A percentile compares a stretch with the other conserved stretches of the same genome.
These are phyloP conservation scores for Dexiosoma caninum DNA, from an alignment of 2,888 invertebrate species.

Conservation along the genomic window DNA sequence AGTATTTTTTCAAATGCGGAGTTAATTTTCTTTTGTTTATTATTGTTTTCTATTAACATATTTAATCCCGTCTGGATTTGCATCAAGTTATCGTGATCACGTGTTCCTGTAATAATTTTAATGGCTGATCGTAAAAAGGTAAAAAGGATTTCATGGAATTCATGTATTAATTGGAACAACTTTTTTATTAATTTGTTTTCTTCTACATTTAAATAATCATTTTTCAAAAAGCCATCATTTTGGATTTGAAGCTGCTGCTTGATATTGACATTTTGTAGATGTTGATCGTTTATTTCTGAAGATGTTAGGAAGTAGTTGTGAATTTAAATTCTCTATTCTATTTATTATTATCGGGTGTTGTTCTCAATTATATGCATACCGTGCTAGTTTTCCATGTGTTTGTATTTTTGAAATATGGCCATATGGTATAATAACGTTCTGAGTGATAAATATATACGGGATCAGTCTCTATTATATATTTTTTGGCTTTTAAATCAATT, in stretches of 20 bases:
- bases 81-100: not conserved
- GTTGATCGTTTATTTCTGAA: slow-evolving; percentile 7
- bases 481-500: slow-evolving; percentile 4
- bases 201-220: no score
- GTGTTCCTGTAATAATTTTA: slow-evolving; percentile 7
- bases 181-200: no score
- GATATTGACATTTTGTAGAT: no score
- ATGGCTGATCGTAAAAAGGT: not conserved
- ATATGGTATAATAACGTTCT: slow-evolving; percentile 9
- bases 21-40: no score
- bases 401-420: not conserved
- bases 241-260: no score
- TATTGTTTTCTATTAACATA: slow-evolving; percentile 5
- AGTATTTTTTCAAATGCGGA: slow-evolving; percentile 1
- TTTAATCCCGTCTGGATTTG: not conserved
- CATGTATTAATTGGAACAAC: no score
- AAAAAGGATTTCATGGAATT: no score
- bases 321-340: not conserved
- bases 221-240: no score
- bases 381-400: not conserved
- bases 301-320: slow-evolving; percentile 1
- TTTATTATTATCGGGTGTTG: not conserved
- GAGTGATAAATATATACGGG: slow-evolving; percentile 8
- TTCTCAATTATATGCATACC: not conserved
- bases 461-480: slow-evolving; percentile 14